These are phyloP conservation scores for Dolichopus griseipennis DNA, from an alignment of 2,888 invertebrate species.

Conservation along the genomic window DNA sequence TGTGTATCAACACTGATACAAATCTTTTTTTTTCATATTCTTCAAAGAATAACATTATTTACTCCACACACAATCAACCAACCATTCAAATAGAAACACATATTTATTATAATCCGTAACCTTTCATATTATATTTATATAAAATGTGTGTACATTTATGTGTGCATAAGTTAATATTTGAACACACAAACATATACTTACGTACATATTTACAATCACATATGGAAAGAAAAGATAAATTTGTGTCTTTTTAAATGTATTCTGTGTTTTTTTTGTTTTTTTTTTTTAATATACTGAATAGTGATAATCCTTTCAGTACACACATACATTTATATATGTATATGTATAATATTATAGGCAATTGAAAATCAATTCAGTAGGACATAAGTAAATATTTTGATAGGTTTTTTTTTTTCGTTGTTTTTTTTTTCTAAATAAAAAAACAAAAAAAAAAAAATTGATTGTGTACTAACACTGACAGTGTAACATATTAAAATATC, in stretches of 20 bases:
- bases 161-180: too few species aligned
- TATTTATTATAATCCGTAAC: too few species aligned
- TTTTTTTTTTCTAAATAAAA: neutral
- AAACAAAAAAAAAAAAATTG: neutral
- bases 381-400: neutral
- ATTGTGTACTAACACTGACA: neutral
- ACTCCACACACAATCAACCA: too few species aligned
- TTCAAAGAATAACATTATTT: too few species aligned
- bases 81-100: too few species aligned
- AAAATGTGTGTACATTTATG: too few species aligned
- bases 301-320: neutral
- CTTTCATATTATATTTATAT: too few species aligned
- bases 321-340: neutral
- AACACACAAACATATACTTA: neutral
- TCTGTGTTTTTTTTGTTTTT: too few species aligned
- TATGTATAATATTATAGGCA: neutral
- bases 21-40: too few species aligned
- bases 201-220: neutral
- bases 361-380: neutral
- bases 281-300: too few species aligned
- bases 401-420: neutral
- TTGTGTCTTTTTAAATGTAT: neutral
- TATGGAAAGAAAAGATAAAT: too few species aligned
- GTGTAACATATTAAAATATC: neutral
- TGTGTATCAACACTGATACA: too few species aligned